phyloP scores from a whole-genome alignment of 2,797 vertebrate genomes.

The Avahi laniger region DNA sequence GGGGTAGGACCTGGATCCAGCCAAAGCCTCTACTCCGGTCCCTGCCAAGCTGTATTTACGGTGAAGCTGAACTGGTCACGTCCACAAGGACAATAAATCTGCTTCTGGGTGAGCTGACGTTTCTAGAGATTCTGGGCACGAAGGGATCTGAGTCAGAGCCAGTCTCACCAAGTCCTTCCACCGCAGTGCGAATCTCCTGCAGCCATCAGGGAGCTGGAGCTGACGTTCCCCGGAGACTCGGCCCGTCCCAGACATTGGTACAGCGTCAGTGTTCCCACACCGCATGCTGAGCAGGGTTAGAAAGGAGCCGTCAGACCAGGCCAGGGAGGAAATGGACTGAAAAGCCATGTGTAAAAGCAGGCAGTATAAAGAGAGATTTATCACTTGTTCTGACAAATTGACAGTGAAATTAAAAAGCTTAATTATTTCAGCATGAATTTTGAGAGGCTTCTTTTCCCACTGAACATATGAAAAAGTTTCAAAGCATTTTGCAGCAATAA shows the following conservation, averaged over 20 bases:
- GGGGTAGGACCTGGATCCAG: too few relatives aligned
- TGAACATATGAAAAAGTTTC: constrained; percentile 66
- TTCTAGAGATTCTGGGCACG: not conserved
- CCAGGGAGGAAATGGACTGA: not conserved
- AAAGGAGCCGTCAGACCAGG: not conserved
- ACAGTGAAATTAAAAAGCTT: constrained; percentile 70
- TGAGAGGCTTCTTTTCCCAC: constrained; percentile 67
- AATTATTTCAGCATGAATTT: constrained; percentile 72
- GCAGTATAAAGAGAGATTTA: constrained; percentile 12
- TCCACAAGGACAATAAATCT: not conserved
- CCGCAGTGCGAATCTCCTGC: rapidly evolving
- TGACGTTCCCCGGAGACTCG: rapidly evolving
- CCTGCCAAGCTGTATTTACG: rapidly evolving
- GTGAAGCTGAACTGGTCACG: not conserved
- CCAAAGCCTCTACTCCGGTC: rapidly evolving
- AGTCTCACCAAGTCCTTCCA: rapidly evolving
- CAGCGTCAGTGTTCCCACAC: rapidly evolving
- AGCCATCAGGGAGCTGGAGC: rapidly evolving
- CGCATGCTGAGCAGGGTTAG: rapidly evolving
- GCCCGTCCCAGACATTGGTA: not conserved
- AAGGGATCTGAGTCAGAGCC: not conserved
- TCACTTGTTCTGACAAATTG: constrained; percentile 60
- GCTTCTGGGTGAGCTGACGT: not conserved
- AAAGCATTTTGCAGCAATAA: constrained; percentile 66
- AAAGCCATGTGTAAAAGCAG: not conserved